phyloP scores from a whole-genome alignment of 1,140 invertebrate genomes.

The Drosophila tristis region DNA sequence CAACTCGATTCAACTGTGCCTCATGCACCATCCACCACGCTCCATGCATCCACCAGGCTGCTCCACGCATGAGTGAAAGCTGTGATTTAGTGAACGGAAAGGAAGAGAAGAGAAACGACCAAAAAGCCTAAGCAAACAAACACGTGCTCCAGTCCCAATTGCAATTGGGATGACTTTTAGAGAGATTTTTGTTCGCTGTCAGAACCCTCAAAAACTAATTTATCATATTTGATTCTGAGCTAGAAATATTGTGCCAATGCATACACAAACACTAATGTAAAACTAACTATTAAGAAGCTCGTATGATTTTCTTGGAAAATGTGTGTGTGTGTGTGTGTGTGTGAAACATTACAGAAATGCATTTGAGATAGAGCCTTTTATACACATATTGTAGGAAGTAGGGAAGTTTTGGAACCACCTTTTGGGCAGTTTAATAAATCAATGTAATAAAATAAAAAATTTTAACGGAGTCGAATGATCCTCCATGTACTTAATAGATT shows the following conservation, averaged over 20 bases:
- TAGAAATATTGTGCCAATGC: constrained; percentile 60
- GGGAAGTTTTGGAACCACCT: constrained; percentile 5
- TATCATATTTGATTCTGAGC: constrained; percentile 71
- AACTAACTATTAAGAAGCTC: constrained; percentile 1
- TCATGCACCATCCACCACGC: background rate
- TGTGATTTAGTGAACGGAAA: constrained; percentile 55
- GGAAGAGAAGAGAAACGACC: constrained; percentile 14
- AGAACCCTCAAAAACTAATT: constrained; percentile 67
- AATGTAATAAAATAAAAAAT: too few species aligned
- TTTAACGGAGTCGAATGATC: too few species aligned
- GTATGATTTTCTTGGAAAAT: constrained; percentile 40
- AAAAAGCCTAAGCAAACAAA: constrained; percentile 32
- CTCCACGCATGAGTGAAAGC: constrained; percentile 78
- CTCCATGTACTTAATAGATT: too few species aligned
- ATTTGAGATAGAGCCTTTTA: background rate
- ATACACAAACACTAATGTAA: too few species aligned
- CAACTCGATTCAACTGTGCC: constrained; percentile 11
- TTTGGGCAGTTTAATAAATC: too few species aligned
- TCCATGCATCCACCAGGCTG: constrained; percentile 5
- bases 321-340: constrained; percentile 24
- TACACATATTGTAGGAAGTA: constrained; percentile 23
- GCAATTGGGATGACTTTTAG: constrained; percentile 65
- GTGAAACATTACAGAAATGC: constrained; percentile 29
- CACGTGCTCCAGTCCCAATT: constrained; percentile 74
- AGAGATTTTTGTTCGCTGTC: constrained; percentile 46